Conservation (phyloP, 2,888 invertebrate genomes). For the Plagodis dolabraria region DNA sequence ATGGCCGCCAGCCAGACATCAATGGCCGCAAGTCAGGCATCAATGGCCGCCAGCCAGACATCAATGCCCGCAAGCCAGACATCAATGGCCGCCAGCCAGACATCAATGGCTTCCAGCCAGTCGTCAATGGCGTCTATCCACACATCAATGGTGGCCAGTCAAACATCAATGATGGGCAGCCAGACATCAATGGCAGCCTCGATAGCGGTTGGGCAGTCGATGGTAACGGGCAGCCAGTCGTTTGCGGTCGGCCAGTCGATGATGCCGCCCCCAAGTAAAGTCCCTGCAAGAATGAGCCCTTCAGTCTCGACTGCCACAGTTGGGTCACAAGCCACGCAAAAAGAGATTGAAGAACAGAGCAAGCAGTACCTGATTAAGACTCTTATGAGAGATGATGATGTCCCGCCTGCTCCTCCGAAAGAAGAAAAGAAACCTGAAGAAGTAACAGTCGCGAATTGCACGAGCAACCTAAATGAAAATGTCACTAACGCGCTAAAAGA, state of each 20-base stretch:
- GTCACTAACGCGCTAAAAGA: slow-evolving; percentile 28
- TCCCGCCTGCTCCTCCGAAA: slow-evolving; percentile 89
- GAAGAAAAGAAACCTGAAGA: slow-evolving; percentile 84
- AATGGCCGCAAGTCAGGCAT: background rate
- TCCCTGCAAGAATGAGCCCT: slow-evolving; percentile 59
- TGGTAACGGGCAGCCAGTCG: background rate
- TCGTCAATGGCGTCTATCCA: too few species aligned
- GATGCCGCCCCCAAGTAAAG: slow-evolving; percentile 71
- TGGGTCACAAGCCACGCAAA: slow-evolving; percentile 77
- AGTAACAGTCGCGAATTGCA: slow-evolving; percentile 73
- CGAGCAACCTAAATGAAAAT: slow-evolving; percentile 48
- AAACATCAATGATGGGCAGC: background rate
- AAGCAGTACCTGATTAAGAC: slow-evolving; percentile 95
- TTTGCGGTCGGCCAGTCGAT: slow-evolving; percentile 37
- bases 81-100: background rate
- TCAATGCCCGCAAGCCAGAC: background rate
- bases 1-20: background rate
- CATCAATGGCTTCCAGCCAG: background rate
- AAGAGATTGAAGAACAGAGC: slow-evolving; percentile 87
- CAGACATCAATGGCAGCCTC: background rate
- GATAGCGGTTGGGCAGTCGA: background rate
- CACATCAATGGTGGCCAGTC: too few species aligned
- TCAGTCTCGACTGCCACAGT: slow-evolving; percentile 74
- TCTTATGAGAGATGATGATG: slow-evolving; percentile 93
- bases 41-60: background rate